Percentiles rank a stretch among this genome's conserved stretches.
phyloP scores from a whole-genome alignment of 2,113 vertebrate species.

The Syrrhaptes paradoxus region DNA sequence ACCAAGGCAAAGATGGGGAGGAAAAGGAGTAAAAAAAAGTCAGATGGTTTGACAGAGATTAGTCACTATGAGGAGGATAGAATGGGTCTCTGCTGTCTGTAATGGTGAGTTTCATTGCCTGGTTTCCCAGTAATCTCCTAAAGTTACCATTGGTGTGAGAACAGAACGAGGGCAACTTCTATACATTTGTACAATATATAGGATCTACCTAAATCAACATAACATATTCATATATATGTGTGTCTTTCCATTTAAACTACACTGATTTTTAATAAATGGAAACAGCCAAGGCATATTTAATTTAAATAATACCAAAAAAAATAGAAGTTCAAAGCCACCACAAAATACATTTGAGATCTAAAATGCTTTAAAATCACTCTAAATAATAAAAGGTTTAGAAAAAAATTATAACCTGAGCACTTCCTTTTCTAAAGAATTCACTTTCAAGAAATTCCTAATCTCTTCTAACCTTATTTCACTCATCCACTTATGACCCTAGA shows the following conservation, averaged over 20 bases:
- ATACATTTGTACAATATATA: not conserved
- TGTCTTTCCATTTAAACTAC: not conserved
- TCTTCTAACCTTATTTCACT: not conserved
- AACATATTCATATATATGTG: not conserved
- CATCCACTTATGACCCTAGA: not conserved
- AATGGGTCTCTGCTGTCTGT: not conserved
- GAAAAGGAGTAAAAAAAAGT: not conserved
- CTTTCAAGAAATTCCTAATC: not conserved
- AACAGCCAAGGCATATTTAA: not conserved
- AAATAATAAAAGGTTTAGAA: not conserved
- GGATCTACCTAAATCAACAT: not conserved
- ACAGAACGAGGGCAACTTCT: not conserved
- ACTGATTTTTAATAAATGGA: not conserved
- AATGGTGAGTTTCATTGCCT: not conserved
- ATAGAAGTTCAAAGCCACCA: not conserved
- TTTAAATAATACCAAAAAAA: not conserved
- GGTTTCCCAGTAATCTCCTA: not conserved
- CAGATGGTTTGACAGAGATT: not conserved
- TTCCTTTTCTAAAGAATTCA: not conserved
- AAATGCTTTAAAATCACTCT: not conserved
- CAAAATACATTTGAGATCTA: not conserved
- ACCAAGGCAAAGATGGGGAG: not conserved
- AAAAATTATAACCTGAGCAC: not conserved
- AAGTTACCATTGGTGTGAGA: not conserved
- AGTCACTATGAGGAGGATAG: not conserved